Conservation (phyloP, 2,113 vertebrate genomes). For the Clarias gariepinus region DNA sequence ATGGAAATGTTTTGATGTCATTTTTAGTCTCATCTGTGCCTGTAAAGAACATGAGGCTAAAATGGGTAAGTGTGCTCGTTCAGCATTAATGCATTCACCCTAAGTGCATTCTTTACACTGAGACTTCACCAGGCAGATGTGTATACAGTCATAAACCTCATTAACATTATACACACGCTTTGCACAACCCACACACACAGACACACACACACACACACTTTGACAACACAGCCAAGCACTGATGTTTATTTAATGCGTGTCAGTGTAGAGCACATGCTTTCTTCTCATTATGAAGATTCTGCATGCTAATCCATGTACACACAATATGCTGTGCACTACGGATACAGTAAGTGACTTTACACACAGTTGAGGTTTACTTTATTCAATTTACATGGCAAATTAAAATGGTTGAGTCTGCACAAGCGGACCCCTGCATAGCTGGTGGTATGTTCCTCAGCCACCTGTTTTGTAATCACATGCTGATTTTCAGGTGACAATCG, state of each 20-base stretch:
- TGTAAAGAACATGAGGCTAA: slow-evolving; percentile 1
- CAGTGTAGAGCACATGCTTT: slow-evolving; percentile 19
- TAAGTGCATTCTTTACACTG: slow-evolving; percentile 18
- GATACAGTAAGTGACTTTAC: background rate
- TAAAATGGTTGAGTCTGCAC: slow-evolving; percentile 21
- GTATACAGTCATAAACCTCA: slow-evolving; percentile 25
- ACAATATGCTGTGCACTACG: background rate
- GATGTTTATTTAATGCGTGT: slow-evolving; percentile 35
- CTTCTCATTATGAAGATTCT: slow-evolving; percentile 25
- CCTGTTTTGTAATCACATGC: slow-evolving; percentile 45
- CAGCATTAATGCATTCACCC: slow-evolving; percentile 20
- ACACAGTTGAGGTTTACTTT: slow-evolving; percentile 16
- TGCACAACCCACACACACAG: background rate
- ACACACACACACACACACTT: background rate
- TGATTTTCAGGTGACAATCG: slow-evolving; percentile 20
- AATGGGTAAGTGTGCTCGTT: slow-evolving; percentile 13
- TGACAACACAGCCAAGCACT: slow-evolving; percentile 9
- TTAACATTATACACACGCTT: slow-evolving; percentile 22
- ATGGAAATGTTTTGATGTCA: background rate
- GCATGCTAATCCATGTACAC: slow-evolving; percentile 26
- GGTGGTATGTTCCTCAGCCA: slow-evolving; percentile 39
- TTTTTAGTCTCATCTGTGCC: background rate
- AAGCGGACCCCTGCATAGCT: slow-evolving; percentile 5
- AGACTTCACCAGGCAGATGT: slow-evolving; percentile 7
- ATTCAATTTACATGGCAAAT: background rate